Evolutionary conservation across 2,797 vertebrate species (phyloP).

Genomic region (Anniella stebbinsi): DNA sequence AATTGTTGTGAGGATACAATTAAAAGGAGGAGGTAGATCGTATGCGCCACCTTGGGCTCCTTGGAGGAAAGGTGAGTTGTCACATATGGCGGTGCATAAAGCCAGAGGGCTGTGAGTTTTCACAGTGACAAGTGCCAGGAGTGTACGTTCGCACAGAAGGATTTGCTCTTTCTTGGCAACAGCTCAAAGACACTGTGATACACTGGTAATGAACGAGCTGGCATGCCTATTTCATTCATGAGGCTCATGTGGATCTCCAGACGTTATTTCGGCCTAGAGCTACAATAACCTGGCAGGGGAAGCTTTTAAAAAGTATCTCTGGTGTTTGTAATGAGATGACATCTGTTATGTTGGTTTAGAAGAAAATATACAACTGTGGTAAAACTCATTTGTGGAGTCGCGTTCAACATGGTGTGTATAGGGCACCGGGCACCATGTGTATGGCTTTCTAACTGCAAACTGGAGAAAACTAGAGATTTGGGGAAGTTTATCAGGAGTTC

Average conservation of each 20-base stretch:
- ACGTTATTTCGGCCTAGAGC: conserved; percentile 39
- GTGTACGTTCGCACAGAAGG: conserved; percentile 1
- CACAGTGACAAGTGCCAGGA: neutral
- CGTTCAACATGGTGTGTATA: neutral
- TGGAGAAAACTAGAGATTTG: neutral
- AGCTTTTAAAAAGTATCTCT: conserved; percentile 24
- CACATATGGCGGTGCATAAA: conserved; percentile 29
- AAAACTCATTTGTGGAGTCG: neutral
- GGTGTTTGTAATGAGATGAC: conserved; percentile 24
- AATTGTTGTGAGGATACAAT: too few species aligned
- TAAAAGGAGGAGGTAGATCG: neutral
- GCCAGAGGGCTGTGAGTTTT: conserved; percentile 25
- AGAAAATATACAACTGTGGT: neutral
- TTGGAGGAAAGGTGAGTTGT: too few species aligned
- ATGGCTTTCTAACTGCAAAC: neutral
- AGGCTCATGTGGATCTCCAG: conserved; percentile 38
- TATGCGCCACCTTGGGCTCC: too few species aligned
- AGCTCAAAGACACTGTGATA: conserved; percentile 18
- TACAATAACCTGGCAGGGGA: conserved; percentile 15
- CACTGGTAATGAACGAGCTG: conserved; percentile 34
- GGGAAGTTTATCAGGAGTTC: neutral
- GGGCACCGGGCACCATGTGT: too few species aligned
- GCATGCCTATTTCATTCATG: conserved; percentile 19
- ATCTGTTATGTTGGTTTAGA: conserved; percentile 38
- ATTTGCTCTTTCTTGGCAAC: neutral